These are phyloP conservation scores for Camponotus pennsylvanicus DNA, from an alignment of 1,140 invertebrate species.

Conservation along the genomic window DNA sequence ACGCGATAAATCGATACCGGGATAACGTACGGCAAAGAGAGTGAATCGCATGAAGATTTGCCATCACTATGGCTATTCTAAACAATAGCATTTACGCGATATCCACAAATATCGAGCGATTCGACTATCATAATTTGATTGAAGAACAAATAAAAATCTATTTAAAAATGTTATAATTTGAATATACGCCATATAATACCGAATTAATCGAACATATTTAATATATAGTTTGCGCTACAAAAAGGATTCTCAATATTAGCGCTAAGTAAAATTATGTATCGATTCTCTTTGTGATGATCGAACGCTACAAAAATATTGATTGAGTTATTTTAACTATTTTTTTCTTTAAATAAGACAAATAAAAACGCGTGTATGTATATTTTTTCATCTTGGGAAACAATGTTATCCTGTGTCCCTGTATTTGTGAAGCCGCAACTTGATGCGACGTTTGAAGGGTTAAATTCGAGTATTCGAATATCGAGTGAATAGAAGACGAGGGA, in stretches of 20 bases:
- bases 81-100: no score
- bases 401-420: no score
- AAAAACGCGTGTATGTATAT: no score
- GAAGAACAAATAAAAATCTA: background rate
- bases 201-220: background rate
- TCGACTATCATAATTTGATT: background rate
- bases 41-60: background rate
- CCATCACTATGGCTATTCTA: background rate
- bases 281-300: background rate
- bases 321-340: background rate
- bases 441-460: background rate
- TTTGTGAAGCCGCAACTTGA: background rate
- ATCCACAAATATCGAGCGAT: background rate
- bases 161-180: background rate
- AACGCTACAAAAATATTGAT: background rate
- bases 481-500: background rate
- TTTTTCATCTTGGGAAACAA: no score
- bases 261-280: background rate
- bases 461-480: slow-evolving; percentile 30
- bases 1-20: background rate
- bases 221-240: background rate
- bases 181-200: background rate
- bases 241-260: background rate
- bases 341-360: no score
- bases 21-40: background rate